These are phyloP conservation scores for Clupea harengus DNA, from an alignment of 2,113 vertebrate species.

Conservation along the genomic window DNA sequence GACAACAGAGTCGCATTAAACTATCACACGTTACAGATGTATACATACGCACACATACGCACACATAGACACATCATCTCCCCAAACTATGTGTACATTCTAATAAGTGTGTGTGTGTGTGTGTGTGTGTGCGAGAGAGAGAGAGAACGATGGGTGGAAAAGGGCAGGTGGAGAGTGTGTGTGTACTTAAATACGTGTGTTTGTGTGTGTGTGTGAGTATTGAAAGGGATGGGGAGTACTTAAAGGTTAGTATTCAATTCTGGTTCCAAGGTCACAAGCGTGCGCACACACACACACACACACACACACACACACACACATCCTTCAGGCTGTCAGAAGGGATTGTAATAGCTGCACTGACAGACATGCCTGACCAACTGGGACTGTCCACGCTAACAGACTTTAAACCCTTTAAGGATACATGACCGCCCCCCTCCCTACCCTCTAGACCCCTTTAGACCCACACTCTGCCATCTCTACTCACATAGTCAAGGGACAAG, in stretches of 20 bases:
- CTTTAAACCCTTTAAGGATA: conserved; percentile 65
- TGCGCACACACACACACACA: conserved; percentile 36
- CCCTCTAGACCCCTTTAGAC: too few relatives aligned
- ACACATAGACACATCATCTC: too few relatives aligned
- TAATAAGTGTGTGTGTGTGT: not conserved
- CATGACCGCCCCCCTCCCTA: conserved; percentile 36
- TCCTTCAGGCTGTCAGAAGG: conserved; percentile 71
- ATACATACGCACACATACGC: not conserved
- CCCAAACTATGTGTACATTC: not conserved
- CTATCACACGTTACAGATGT: not conserved
- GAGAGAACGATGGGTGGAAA: too few relatives aligned
- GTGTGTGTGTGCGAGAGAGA: not conserved
- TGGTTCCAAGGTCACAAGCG: conserved; percentile 84
- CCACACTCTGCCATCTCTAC: too few relatives aligned
- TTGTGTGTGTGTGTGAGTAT: conserved; percentile 34
- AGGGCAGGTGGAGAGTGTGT: too few relatives aligned
- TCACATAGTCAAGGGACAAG: too few relatives aligned
- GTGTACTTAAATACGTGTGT: too few relatives aligned
- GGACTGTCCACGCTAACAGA: conserved; percentile 51
- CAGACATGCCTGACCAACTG: conserved; percentile 93
- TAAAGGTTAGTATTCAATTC: conserved; percentile 71
- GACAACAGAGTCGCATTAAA: not conserved
- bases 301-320: conserved; percentile 44
- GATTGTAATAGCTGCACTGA: conserved; percentile 95
- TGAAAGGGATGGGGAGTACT: conserved; percentile 48